These are phyloP conservation scores for Eudasyphora cyanicolor DNA, from an alignment of 2,888 invertebrate genomes.

Conservation along the genomic window DNA sequence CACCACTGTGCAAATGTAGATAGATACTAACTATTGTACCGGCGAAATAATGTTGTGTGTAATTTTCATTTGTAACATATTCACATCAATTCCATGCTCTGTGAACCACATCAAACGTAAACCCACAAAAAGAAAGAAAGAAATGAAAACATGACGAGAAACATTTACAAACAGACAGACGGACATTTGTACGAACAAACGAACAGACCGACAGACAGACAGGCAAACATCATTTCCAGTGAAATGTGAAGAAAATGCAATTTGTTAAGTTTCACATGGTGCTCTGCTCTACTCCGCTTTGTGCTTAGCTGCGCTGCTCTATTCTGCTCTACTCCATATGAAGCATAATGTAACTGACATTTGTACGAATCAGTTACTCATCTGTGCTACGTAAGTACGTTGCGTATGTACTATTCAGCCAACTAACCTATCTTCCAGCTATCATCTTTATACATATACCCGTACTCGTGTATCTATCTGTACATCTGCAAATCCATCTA, in stretches of 20 bases:
- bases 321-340: not conserved
- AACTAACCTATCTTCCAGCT: slow-evolving; percentile 22
- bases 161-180: slow-evolving; percentile 31
- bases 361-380: not conserved
- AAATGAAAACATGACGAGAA: slow-evolving; percentile 16
- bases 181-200: not conserved
- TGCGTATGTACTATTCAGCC: not conserved
- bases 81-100: slow-evolving; percentile 66
- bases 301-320: too few relatives aligned
- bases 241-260: slow-evolving; percentile 46
- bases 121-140: slow-evolving; percentile 29
- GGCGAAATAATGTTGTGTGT: slow-evolving; percentile 60
- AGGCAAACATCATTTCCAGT: slow-evolving; percentile 10
- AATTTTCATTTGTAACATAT: slow-evolving; percentile 63
- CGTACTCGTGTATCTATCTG: not conserved
- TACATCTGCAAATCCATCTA: not conserved
- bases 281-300: not conserved
- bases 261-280: slow-evolving; percentile 51
- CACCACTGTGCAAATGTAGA: not conserved
- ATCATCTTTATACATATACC: too few relatives aligned
- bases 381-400: not conserved
- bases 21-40: slow-evolving; percentile 15
- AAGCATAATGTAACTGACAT: not conserved
- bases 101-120: slow-evolving; percentile 59
- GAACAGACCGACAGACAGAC: not conserved